Percentiles rank a stretch among this genome's conserved stretches.
phyloP scores from a whole-genome alignment of 2,113 vertebrate genomes.

The Donacobius atricapilla region DNA sequence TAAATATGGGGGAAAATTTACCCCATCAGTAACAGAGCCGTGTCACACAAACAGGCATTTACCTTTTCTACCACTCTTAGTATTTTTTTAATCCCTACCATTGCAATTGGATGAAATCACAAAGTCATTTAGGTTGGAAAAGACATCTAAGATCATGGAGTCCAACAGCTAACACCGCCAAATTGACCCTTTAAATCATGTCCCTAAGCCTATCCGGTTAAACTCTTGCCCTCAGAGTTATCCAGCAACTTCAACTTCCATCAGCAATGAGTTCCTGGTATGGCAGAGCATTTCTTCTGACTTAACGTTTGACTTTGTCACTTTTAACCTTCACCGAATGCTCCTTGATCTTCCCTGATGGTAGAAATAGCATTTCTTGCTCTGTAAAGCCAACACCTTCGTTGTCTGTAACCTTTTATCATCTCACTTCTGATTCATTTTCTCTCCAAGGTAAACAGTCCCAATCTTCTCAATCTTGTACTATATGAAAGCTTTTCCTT shows the following conservation, averaged over 20 bases:
- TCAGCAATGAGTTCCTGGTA: neutral
- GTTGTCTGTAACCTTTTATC: conserved; percentile 40
- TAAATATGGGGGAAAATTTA: neutral
- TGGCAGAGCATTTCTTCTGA: neutral
- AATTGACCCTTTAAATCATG: neutral
- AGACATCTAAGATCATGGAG: neutral
- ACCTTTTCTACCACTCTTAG: neutral
- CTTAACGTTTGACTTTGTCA: neutral
- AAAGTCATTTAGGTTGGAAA: neutral
- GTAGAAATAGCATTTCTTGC: neutral
- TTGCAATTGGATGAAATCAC: neutral
- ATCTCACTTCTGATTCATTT: conserved; percentile 41
- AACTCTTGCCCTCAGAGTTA: neutral
- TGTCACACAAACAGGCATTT: neutral
- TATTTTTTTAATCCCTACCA: neutral
- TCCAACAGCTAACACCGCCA: neutral
- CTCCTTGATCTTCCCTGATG: neutral
- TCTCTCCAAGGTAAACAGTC: conserved; percentile 41
- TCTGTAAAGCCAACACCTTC: neutral
- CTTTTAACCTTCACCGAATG: neutral
- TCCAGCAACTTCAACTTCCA: fast-evolving
- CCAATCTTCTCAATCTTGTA: conserved; percentile 5
- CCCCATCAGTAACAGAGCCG: neutral
- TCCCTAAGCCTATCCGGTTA: neutral
- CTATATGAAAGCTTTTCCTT: conserved; percentile 15